A percentile compares a stretch with the other conserved stretches of the same genome.
Evolutionary conservation across 2,888 invertebrate species (phyloP).

Genomic region (Seira ritae): DNA sequence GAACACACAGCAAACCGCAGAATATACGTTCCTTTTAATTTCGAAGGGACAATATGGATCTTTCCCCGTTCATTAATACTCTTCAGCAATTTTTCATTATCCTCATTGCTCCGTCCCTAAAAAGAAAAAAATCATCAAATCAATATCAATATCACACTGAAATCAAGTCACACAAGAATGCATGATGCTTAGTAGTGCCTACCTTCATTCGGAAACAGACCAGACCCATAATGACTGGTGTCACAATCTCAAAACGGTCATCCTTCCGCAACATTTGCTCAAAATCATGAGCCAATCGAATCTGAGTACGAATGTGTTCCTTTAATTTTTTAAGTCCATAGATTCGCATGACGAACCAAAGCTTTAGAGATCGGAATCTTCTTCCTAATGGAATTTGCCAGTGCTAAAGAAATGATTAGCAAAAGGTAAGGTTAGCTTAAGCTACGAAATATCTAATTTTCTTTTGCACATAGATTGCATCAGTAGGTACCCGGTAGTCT

Average conservation of each 20-base stretch:
- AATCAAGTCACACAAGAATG: background rate
- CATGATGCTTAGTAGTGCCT: constrained; percentile 48
- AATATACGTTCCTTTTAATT: constrained; percentile 89
- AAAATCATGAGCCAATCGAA: constrained; percentile 91
- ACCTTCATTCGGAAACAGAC: constrained; percentile 96
- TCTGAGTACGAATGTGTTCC: constrained; percentile 89
- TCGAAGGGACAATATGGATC: constrained; percentile 95
- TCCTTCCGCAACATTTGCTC: constrained; percentile 86
- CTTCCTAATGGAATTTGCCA: constrained; percentile 98
- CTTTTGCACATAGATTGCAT: background rate
- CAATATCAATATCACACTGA: background rate
- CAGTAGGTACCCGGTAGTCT: constrained; percentile 85
- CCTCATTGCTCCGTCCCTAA: constrained; percentile 82
- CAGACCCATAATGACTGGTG: constrained; percentile 93
- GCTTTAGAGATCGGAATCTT: constrained; percentile 92
- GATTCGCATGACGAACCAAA: constrained; percentile 95
- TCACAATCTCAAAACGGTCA: constrained; percentile 90
- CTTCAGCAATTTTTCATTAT: constrained; percentile 88
- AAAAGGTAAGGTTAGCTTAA: background rate
- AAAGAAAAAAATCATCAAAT: background rate
- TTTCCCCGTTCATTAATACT: constrained; percentile 91
- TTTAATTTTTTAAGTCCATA: constrained; percentile 94
- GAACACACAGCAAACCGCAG: constrained; percentile 94
- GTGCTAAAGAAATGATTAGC: constrained; percentile 78
- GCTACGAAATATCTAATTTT: background rate